phyloP scores from a whole-genome alignment of 2,113 vertebrate species.

The Odobenus rosmarus region DNA sequence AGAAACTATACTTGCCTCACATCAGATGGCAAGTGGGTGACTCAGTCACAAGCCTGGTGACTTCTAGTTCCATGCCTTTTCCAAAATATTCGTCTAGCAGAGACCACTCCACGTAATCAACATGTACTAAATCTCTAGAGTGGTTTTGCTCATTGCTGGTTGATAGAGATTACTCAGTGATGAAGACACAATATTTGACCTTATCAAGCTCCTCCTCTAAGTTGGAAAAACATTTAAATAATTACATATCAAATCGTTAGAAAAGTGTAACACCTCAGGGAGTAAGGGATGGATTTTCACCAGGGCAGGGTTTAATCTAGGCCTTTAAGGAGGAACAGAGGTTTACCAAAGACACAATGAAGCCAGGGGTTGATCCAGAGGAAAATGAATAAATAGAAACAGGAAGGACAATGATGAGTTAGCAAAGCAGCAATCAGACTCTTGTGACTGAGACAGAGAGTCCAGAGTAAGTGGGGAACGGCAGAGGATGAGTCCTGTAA shows the following conservation, averaged over 20 bases:
- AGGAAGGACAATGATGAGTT: neutral
- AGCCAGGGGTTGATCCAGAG: neutral
- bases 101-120: neutral
- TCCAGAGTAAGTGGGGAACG: neutral
- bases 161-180: neutral
- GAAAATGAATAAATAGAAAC: neutral
- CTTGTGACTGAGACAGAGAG: neutral
- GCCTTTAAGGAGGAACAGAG: neutral
- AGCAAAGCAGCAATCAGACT: neutral
- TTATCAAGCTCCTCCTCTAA: neutral
- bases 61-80: neutral
- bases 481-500: neutral
- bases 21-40: neutral
- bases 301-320: neutral
- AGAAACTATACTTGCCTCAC: neutral
- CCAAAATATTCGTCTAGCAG: neutral
- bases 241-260: neutral
- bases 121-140: neutral
- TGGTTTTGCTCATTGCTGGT: neutral
- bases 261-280: neutral
- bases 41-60: neutral
- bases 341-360: neutral
- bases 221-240: neutral
- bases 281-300: neutral
- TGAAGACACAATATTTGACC: neutral